These are phyloP conservation scores for Hemibagrus guttatus DNA, from an alignment of 2,797 vertebrate species.

Conservation along the genomic window DNA sequence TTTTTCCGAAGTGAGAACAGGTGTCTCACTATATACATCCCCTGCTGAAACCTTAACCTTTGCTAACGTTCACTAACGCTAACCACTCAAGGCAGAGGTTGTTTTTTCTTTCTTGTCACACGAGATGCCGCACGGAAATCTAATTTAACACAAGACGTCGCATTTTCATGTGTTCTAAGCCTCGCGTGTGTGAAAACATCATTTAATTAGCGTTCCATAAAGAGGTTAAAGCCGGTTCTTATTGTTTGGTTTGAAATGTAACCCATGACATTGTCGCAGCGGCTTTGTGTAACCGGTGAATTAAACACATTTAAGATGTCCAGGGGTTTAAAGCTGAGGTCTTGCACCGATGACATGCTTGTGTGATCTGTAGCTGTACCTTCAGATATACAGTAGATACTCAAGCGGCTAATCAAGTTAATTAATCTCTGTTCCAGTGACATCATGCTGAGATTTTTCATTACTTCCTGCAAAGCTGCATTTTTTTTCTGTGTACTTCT, in stretches of 20 bases:
- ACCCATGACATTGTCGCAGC: background rate
- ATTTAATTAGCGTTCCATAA: background rate
- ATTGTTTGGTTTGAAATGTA: background rate
- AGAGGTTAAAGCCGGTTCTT: background rate
- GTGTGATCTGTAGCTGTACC: constrained; percentile 1
- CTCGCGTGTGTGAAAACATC: constrained; percentile 19
- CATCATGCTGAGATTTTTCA: background rate
- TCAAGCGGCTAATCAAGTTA: background rate
- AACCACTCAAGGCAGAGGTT: constrained; percentile 58
- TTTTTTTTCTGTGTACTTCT: background rate
- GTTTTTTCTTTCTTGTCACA: constrained; percentile 57
- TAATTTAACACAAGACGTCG: constrained; percentile 58
- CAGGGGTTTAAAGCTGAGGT: background rate
- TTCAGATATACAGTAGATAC: background rate
- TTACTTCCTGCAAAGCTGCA: background rate
- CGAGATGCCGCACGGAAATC: constrained; percentile 59
- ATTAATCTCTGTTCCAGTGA: background rate
- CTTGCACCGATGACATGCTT: background rate
- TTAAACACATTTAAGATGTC: background rate
- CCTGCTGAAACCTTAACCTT: constrained; percentile 46
- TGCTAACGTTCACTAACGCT: constrained; percentile 47
- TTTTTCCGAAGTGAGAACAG: constrained; percentile 47
- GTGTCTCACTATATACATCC: constrained; percentile 46
- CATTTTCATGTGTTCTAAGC: constrained; percentile 53
- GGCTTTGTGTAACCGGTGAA: background rate